These are phyloP conservation scores for Phoebastria nigripes DNA, from an alignment of 2,797 vertebrate genomes.

Conservation along the genomic window DNA sequence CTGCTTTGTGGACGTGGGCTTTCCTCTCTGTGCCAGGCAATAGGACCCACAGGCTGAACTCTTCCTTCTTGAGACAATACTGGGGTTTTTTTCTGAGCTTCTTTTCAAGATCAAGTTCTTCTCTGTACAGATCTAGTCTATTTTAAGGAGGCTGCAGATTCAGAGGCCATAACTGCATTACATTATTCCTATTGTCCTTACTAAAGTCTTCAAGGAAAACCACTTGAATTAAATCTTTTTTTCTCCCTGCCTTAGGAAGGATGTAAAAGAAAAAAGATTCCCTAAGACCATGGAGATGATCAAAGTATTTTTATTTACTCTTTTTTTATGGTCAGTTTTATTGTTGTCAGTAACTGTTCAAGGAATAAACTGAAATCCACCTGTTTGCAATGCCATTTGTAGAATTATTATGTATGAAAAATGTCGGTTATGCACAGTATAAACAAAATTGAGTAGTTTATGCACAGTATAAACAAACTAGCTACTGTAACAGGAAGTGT, in stretches of 20 bases:
- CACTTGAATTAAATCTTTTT: neutral
- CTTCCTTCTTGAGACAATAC: neutral
- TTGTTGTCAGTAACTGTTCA: neutral
- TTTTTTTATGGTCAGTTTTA: neutral
- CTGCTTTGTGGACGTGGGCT: neutral
- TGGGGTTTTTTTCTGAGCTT: neutral
- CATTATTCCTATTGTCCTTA: neutral
- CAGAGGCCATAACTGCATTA: neutral
- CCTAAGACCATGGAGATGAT: neutral
- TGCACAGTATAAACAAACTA: neutral
- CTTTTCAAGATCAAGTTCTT: neutral
- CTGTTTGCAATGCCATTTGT: neutral
- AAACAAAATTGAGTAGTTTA: neutral
- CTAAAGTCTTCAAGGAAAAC: neutral
- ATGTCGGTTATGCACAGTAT: neutral
- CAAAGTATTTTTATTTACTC: neutral
- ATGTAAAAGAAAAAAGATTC: neutral
- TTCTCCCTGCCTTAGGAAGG: neutral
- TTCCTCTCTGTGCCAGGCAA: neutral
- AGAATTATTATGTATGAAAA: neutral
- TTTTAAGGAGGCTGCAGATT: neutral
- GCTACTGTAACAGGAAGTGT: constrained; percentile 37
- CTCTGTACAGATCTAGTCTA: neutral
- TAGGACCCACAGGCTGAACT: neutral
- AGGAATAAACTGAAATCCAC: neutral